phyloP scores from a whole-genome alignment of 2,888 invertebrate species.

The Drosophila algonquin region DNA sequence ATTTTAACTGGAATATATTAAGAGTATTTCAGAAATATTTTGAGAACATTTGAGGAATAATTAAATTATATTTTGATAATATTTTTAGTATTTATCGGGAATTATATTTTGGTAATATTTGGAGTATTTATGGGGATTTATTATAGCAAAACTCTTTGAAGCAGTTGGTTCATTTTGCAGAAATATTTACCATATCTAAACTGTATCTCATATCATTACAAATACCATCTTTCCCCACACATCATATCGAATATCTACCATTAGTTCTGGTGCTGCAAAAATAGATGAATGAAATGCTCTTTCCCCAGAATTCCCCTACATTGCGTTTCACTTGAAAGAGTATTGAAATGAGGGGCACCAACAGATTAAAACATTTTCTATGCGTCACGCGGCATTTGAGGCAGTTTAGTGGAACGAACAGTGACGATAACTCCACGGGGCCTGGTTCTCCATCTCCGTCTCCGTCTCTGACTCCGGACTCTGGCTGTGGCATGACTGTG shows the following conservation, averaged over 20 bases:
- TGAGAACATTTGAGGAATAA: not conserved
- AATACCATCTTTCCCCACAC: not conserved
- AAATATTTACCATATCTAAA: not conserved
- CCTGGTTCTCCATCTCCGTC: not conserved
- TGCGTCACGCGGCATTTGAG: slow-evolving; percentile 73
- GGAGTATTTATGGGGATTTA: not conserved
- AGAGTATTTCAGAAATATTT: too few species aligned
- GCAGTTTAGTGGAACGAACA: slow-evolving; percentile 51
- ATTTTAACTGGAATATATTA: too few species aligned
- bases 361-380: slow-evolving; percentile 61
- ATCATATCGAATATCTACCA: not conserved
- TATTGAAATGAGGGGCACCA: slow-evolving; percentile 12
- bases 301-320: not conserved
- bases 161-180: not conserved
- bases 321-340: slow-evolving; percentile 3
- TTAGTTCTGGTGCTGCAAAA: not conserved
- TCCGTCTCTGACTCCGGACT: slow-evolving; percentile 28
- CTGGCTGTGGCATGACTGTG: slow-evolving; percentile 20
- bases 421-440: slow-evolving; percentile 31
- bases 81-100: not conserved
- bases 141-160: not conserved
- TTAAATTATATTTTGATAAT: not conserved
- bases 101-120: not conserved
- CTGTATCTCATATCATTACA: not conserved
- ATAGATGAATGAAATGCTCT: not conserved